Evolutionary conservation across 2,888 invertebrate genomes (phyloP).

Genomic region (Pristionchus maxplancki): DNA sequence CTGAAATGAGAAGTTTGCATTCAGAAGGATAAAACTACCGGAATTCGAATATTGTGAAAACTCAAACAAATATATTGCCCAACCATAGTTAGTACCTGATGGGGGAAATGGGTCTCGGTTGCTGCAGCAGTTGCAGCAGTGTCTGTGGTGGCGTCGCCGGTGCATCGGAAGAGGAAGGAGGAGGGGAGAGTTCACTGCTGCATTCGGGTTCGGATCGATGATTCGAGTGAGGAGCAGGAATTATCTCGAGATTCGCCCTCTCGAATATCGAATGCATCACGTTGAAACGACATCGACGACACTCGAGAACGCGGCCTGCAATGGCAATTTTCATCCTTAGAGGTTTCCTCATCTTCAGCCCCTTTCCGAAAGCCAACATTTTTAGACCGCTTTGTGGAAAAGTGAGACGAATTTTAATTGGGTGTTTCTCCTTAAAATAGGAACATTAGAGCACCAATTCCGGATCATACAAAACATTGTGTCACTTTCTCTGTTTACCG

Average conservation of each 20-base stretch:
- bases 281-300: constrained; percentile 17
- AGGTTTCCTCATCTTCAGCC: too few species aligned
- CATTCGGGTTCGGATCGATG: neutral
- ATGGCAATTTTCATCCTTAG: too few species aligned
- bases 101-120: neutral
- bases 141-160: neutral
- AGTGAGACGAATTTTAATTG: too few species aligned
- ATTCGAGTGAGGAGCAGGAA: neutral
- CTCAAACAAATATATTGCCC: too few species aligned
- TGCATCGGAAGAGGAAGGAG: neutral
- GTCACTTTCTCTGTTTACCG: too few species aligned
- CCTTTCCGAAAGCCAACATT: too few species aligned
- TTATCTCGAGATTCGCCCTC: neutral
- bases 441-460: too few species aligned
- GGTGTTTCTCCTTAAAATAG: too few species aligned
- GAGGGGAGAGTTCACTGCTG: neutral
- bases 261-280: neutral
- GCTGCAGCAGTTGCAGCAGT: neutral
- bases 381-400: too few species aligned
- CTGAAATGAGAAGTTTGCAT: neutral
- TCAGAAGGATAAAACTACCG: too few species aligned
- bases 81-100: neutral
- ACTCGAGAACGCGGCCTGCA: neutral
- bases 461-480: too few species aligned
- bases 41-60: neutral